Conservation (phyloP, 2,113 vertebrate genomes). For the Scytalopus superciliaris region DNA sequence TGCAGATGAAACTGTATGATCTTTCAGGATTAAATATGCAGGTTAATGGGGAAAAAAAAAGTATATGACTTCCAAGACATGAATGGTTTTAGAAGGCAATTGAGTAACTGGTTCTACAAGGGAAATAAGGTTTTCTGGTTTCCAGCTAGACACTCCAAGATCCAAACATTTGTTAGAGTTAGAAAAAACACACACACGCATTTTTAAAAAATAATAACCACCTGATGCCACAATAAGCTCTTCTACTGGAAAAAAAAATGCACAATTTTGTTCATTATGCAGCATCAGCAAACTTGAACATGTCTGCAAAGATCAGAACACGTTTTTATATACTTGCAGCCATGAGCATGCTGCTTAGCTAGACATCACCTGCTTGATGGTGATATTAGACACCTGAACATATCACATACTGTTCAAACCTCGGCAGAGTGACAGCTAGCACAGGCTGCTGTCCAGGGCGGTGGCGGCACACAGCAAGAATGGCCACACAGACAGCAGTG, state of each 20-base stretch:
- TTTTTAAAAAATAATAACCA: neutral
- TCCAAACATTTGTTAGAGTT: neutral
- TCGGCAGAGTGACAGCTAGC: neutral
- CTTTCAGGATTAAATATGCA: neutral
- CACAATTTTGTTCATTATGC: neutral
- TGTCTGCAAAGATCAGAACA: neutral
- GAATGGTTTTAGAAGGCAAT: neutral
- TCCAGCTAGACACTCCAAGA: neutral
- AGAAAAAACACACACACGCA: neutral
- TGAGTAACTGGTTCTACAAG: neutral
- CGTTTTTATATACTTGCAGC: neutral
- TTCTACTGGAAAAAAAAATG: fast-evolving
- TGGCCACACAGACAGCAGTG: neutral
- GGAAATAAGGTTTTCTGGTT: neutral
- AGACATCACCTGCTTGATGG: neutral
- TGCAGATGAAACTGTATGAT: neutral
- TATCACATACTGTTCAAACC: neutral
- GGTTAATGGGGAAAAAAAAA: neutral
- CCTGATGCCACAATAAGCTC: neutral
- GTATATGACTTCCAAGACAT: neutral
- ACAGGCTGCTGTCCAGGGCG: neutral
- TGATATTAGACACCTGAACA: neutral
- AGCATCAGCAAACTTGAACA: neutral
- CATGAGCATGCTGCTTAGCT: neutral
- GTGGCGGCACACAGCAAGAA: neutral